Evolutionary conservation across 2,888 invertebrate species (phyloP).

Genomic region (Dasypogon diadema): DNA sequence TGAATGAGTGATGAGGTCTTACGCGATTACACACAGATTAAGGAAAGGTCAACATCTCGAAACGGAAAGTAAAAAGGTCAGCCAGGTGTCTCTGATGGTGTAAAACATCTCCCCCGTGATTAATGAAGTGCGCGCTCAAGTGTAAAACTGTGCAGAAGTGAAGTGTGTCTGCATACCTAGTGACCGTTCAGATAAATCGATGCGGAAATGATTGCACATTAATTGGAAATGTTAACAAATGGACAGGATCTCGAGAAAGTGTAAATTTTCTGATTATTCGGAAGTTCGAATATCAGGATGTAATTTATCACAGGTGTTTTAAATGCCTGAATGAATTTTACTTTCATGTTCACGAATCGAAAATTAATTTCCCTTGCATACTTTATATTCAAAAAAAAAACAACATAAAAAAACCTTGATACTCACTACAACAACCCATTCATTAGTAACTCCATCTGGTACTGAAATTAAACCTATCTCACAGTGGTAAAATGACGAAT

Average conservation of each 20-base stretch:
- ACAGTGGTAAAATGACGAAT: no score
- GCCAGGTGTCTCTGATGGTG: neutral
- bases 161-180: neutral
- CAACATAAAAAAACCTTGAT: no score
- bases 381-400: no score
- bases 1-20: neutral
- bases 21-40: neutral
- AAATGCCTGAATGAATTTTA: no score
- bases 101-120: neutral
- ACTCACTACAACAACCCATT: no score
- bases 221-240: neutral
- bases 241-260: neutral
- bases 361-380: no score
- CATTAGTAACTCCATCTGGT: no score
- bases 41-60: neutral
- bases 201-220: neutral
- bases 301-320: neutral
- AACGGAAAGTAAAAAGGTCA: neutral
- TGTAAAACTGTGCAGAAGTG: neutral
- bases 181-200: neutral
- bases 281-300: neutral
- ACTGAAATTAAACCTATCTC: no score
- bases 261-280: no score
- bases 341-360: neutral
- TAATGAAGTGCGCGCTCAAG: neutral